These are phyloP conservation scores for Candoia aspera DNA, from an alignment of 2,113 vertebrate genomes.

Conservation along the genomic window DNA sequence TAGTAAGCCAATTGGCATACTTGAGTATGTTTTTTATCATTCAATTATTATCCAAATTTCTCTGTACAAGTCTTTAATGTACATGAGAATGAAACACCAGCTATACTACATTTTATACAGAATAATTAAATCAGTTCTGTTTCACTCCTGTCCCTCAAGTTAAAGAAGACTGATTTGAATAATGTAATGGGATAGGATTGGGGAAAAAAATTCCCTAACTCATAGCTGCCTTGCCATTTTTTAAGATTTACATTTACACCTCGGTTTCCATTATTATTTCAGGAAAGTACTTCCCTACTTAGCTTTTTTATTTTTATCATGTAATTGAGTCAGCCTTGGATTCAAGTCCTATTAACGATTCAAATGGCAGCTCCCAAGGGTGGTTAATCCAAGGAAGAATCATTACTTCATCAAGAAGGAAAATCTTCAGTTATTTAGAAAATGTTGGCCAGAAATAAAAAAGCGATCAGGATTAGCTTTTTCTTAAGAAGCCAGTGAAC, in stretches of 20 bases:
- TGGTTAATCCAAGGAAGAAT: neutral
- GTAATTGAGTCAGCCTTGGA: neutral
- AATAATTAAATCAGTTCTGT: no score
- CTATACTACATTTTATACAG: no score
- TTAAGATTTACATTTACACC: neutral
- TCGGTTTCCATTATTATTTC: neutral
- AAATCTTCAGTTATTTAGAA: neutral
- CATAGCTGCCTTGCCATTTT: neutral
- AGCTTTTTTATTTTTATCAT: neutral
- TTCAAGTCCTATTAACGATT: neutral
- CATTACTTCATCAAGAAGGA: neutral
- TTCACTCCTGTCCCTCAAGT: neutral
- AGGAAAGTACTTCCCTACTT: neutral
- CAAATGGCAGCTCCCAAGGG: neutral
- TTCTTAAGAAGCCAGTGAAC: neutral
- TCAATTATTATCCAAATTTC: neutral
- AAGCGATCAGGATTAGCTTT: neutral
- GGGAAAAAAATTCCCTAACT: constrained; percentile 28
- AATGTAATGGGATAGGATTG: constrained; percentile 7
- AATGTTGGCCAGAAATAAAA: neutral
- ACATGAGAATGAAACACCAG: neutral
- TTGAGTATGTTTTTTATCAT: neutral
- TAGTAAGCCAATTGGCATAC: neutral
- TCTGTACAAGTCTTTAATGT: neutral
- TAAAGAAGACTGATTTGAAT: neutral